Base-by-base conservation (phyloP, 23 tunicate species). In the Trididemnum miniatum region DNA sequence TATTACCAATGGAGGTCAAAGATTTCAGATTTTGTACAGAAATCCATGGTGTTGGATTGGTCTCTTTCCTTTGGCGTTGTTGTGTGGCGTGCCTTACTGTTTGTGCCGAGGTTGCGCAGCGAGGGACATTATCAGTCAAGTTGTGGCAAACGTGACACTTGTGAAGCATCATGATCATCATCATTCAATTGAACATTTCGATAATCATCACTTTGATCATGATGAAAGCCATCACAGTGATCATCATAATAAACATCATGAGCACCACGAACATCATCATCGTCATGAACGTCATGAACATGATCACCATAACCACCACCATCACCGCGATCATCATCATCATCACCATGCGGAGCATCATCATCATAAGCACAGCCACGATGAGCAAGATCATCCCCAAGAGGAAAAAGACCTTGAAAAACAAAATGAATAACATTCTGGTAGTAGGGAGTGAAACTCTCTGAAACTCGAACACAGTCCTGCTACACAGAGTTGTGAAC, bases 11-110 rank as follows among this genome's bases (percentile, higher is more conserved):
- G 29, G 59, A 25, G 59, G 59, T 3, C 27, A 23, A 26, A 38
- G 59, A 24, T 73, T 23, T 24, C 79, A 73, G 31, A 22, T 15
- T 1, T 73, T 38, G 28, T 73, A 73, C 59, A 57, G 59, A 9
- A 67, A 67, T 38, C 79, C 79, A 20, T 73, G 79, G 59, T 40
- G 57, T 30, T 73, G 79, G 79, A 20, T 39, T 20, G 29, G 57
- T 22, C 32, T 38, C 25, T 39, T 73, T 39, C 79, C 79, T 5
- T 3, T 38, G 26, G 79, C 79, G 2, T 34, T 73, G 30, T 5
- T 73, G 2, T n/a, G 25, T 37, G 79, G 79, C 5, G 31, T 73
- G 31, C 79, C 79, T 1, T 73, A 73, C 30, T 73, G 79, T 39
- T 26, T 73, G 28, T 73, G 79, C 24, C 57, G 79, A 5, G 31